phyloP scores from a whole-genome alignment of 2,113 vertebrate species.

The Bothrops jararaca region DNA sequence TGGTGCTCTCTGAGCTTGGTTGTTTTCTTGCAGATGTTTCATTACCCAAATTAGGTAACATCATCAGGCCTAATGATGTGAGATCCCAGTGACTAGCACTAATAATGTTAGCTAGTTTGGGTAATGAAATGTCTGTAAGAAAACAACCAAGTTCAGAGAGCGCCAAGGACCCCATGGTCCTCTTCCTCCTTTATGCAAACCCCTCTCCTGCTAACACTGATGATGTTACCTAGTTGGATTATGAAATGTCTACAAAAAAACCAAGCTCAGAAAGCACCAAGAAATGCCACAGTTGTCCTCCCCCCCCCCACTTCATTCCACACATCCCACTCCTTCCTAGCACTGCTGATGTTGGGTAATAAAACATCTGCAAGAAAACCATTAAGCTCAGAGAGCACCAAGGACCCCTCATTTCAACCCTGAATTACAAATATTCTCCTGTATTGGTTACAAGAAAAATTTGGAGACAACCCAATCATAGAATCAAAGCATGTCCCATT shows the following conservation, averaged over 20 bases:
- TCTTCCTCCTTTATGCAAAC: too few species aligned
- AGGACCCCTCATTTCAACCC: neutral
- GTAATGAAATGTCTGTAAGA: too few species aligned
- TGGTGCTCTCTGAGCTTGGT: too few species aligned
- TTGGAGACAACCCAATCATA: too few species aligned
- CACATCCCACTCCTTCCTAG: neutral
- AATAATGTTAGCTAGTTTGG: neutral
- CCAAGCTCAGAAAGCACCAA: neutral
- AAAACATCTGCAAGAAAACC: neutral
- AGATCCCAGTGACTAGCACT: neutral
- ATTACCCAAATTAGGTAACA: neutral
- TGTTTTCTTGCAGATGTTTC: neutral
- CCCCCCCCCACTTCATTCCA: too few species aligned
- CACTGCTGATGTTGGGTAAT: neutral
- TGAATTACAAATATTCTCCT: neutral
- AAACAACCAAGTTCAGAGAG: too few species aligned
- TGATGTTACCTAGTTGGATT: too few species aligned
- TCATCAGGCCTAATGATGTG: neutral
- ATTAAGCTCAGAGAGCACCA: neutral
- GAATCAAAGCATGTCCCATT: neutral
- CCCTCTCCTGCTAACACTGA: too few species aligned
- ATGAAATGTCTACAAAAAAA: too few species aligned
- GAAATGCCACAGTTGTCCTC: neutral
- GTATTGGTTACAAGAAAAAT: neutral
- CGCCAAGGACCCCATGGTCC: too few species aligned